Conservation (phyloP, 2,888 invertebrate species). For the Eupeodes latifasciatus region DNA sequence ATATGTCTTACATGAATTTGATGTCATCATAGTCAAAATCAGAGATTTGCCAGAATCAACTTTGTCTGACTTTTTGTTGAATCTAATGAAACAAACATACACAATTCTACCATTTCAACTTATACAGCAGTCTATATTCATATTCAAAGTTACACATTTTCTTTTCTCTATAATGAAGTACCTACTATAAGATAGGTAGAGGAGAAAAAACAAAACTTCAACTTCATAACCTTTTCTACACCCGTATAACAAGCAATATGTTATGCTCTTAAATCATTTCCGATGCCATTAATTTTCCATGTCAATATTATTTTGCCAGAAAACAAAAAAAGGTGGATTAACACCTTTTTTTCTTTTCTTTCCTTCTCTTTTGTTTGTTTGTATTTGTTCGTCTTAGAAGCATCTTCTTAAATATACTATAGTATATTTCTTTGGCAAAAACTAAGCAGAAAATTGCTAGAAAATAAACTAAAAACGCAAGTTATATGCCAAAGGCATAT, state of each 20-base stretch:
- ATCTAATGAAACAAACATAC: no score
- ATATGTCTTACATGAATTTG: no score
- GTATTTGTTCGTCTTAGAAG: no score
- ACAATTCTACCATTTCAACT: no score
- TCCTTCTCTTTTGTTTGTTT: not conserved
- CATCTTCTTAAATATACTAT: not conserved
- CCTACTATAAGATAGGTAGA: not conserved
- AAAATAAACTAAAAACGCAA: constrained; percentile 70
- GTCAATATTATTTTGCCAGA: constrained; percentile 72
- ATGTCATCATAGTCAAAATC: not conserved
- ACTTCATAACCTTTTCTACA: constrained; percentile 16
- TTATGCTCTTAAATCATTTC: constrained; percentile 77
- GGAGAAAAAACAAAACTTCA: constrained; percentile 3
- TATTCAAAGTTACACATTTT: not conserved
- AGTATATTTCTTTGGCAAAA: constrained; percentile 44
- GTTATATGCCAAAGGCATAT: constrained; percentile 68
- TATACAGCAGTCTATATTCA: no score
- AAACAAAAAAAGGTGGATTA: constrained; percentile 46
- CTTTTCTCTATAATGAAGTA: not conserved
- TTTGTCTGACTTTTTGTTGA: not conserved
- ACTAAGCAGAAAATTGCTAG: constrained; percentile 27
- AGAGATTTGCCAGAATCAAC: not conserved
- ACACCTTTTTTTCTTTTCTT: constrained; percentile 23
- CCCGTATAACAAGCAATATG: constrained; percentile 29
- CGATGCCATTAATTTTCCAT: constrained; percentile 77